phyloP scores from a whole-genome alignment of 1,140 invertebrate genomes.

The Papilio xuthus region DNA sequence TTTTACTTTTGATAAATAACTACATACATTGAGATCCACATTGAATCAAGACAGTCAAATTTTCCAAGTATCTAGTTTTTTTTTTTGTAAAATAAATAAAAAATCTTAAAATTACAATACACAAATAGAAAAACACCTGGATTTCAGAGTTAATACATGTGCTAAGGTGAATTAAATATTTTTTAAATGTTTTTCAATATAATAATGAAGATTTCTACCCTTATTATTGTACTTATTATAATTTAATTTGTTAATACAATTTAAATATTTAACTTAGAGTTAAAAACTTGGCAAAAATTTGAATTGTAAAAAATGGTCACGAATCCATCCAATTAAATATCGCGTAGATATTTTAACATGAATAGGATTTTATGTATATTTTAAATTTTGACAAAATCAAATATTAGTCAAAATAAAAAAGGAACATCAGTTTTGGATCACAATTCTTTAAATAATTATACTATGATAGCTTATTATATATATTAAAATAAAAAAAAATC shows the following conservation, averaged over 20 bases:
- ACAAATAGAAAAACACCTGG: neutral
- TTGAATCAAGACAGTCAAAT: slow-evolving; percentile 12
- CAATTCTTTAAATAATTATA: neutral
- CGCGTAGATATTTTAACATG: neutral
- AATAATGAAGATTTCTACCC: slow-evolving; percentile 12
- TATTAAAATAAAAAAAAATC: too few species aligned
- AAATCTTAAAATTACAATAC: slow-evolving; percentile 5
- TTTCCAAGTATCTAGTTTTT: neutral
- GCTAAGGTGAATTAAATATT: slow-evolving; percentile 1
- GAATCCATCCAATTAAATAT: slow-evolving; percentile 1
- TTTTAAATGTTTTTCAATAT: neutral
- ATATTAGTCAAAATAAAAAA: neutral
- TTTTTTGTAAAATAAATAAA: slow-evolving; percentile 10
- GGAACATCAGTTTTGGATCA: neutral
- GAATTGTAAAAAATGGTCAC: neutral
- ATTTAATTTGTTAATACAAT: neutral
- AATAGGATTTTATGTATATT: neutral
- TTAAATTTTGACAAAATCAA: neutral
- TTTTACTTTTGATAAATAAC: slow-evolving; percentile 12
- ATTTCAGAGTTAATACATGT: neutral
- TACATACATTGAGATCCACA: slow-evolving; percentile 21
- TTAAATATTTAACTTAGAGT: neutral
- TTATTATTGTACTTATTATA: slow-evolving; percentile 23
- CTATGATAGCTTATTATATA: neutral
- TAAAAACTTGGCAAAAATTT: neutral